These are phyloP conservation scores for Eciton burchellii DNA, from an alignment of 1,140 invertebrate genomes.

Conservation along the genomic window DNA sequence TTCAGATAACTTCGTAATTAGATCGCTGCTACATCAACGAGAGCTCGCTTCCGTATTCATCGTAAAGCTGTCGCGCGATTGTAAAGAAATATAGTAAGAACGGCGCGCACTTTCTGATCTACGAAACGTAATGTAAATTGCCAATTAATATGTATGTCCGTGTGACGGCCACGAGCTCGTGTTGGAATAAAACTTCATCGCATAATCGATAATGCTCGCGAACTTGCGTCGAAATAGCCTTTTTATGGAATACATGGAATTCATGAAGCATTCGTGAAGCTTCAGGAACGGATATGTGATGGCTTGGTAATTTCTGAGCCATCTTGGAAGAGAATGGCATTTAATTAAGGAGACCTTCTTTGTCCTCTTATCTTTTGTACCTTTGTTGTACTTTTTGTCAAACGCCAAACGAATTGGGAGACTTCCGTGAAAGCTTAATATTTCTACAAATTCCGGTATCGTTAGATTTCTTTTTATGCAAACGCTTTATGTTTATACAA, in stretches of 20 bases:
- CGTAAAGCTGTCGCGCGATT: background rate
- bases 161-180: background rate
- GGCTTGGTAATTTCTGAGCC: background rate
- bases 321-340: background rate
- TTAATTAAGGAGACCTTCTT: background rate
- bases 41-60: background rate
- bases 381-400: background rate
- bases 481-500: no score
- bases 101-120: background rate
- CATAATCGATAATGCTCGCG: background rate
- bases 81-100: background rate
- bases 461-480: no score
- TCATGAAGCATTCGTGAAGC: no score
- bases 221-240: background rate
- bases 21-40: background rate
- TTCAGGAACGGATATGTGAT: background rate
- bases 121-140: background rate
- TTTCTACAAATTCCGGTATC: background rate
- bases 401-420: background rate
- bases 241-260: background rate
- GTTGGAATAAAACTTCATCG: background rate
- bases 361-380: background rate
- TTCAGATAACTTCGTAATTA: constrained; percentile 7
- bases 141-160: background rate
- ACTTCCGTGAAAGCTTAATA: background rate